These are phyloP conservation scores for Tauraco erythrolophus DNA, from an alignment of 2,113 vertebrate species.

Conservation along the genomic window DNA sequence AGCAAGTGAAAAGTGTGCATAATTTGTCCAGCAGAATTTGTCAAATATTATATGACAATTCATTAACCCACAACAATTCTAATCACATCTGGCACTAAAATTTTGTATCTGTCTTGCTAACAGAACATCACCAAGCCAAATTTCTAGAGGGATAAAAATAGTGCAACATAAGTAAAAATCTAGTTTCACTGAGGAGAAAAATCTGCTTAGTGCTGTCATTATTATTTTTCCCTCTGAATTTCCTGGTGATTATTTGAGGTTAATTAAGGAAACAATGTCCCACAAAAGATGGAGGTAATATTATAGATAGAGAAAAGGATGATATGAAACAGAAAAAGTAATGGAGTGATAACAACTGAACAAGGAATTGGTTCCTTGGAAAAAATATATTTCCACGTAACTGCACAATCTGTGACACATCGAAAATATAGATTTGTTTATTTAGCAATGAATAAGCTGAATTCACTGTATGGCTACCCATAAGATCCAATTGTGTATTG, in stretches of 20 bases:
- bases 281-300: background rate
- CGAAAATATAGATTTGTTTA: background rate
- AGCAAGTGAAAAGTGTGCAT: background rate
- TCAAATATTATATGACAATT: background rate
- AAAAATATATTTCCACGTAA: background rate
- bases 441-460: background rate
- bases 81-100: background rate
- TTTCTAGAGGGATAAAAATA: background rate
- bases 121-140: background rate
- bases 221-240: background rate
- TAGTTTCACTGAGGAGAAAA: background rate
- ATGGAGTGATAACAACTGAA: background rate
- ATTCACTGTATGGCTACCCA: background rate
- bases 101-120: background rate
- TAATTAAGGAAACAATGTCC: background rate
- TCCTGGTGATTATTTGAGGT: background rate
- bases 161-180: background rate
- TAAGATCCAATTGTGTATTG: background rate
- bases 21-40: slow-evolving; percentile 5
- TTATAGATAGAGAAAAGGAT: background rate
- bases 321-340: background rate
- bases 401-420: background rate
- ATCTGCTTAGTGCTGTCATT: background rate
- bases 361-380: background rate
- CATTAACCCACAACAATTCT: background rate